Base-by-base conservation (phyloP, 2,797 vertebrate species). In the Tokudaia tokunoshimensis region DNA sequence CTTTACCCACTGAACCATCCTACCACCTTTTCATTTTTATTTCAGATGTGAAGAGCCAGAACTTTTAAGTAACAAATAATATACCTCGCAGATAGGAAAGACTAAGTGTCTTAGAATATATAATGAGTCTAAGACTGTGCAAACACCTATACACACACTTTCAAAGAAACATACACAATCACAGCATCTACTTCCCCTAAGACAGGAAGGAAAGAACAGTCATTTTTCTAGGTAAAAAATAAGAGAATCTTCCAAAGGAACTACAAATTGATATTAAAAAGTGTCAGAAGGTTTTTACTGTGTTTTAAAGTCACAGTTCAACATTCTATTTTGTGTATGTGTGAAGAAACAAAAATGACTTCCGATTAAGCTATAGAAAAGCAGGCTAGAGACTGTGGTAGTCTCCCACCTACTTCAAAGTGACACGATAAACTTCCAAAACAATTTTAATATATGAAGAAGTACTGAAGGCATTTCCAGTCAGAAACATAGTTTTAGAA, bases 301-400 rank as follows among this genome's bases (percentile, higher is more conserved):
- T 22, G 17, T 81, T 87, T 92, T 78, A 84, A 89, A 67, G n/a
- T 86, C 41, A 47, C 0, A 34, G 47, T 11, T 85, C 85, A 61
- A 24, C 80, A 82, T n/a, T 76, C 89, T 72, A 59, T 67, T 57
- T 37, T 75, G 31, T 72, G 37, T 34, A 12, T n/a, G 29, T 50
- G 84, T 75, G 74, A 8, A 29, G 55, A 83, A 91, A 91, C 41
- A 67, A 84, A 84, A 89, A 41, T 1, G 7, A 70, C 29, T 90
- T 97, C 65, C 37, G 61, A 50, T 31, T 52, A 95, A 72, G 91
- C 55, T 85, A 72, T 10, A 61, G 63, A 93, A 89, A 89, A 82
- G 50, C 10, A 12, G 3, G 81, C 74, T 89, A 78, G 31, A 61
- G 41, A 91, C 29, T 52, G 19, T 61, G 24, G 47, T 47, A 34